A percentile compares a stretch with the other conserved stretches of the same genome.
phyloP scores from a whole-genome alignment of 2,113 vertebrate genomes.

The Microcebus jonahi region DNA sequence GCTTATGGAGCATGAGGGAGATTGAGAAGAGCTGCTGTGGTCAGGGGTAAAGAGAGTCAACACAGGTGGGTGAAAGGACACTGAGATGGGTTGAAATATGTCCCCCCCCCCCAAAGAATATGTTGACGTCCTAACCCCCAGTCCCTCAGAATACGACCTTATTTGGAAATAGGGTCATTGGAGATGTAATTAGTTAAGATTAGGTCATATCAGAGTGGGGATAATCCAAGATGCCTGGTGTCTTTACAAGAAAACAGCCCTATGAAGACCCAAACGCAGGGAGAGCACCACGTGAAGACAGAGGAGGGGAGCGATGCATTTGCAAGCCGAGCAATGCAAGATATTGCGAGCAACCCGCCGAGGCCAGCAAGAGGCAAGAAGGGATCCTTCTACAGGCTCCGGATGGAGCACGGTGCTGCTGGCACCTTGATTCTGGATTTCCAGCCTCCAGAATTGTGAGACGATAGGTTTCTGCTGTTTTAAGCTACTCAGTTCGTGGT shows the following conservation, averaged over 20 bases:
- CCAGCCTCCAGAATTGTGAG: neutral
- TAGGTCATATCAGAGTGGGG: neutral
- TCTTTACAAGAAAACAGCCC: neutral
- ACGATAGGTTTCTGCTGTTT: neutral
- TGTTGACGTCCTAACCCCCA: neutral
- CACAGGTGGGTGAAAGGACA: neutral
- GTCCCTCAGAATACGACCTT: neutral
- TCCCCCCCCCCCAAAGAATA: neutral
- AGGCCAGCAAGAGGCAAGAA: neutral
- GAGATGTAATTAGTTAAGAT: neutral
- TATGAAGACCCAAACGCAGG: neutral
- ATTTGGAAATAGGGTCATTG: neutral
- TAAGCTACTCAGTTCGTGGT: neutral
- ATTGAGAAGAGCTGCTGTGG: neutral
- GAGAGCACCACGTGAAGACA: neutral
- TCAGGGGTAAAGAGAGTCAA: neutral
- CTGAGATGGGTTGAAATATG: neutral
- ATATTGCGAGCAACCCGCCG: neutral
- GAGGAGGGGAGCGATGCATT: too few species aligned
- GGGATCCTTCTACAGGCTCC: neutral
- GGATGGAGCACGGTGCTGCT: neutral
- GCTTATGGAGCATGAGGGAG: neutral
- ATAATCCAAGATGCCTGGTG: neutral
- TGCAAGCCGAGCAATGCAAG: neutral
- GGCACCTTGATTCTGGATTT: neutral